A percentile compares a stretch with the other conserved stretches of the same genome.
These are phyloP conservation scores for Adelges cooleyi DNA, from an alignment of 1,140 invertebrate genomes.

Conservation along the genomic window DNA sequence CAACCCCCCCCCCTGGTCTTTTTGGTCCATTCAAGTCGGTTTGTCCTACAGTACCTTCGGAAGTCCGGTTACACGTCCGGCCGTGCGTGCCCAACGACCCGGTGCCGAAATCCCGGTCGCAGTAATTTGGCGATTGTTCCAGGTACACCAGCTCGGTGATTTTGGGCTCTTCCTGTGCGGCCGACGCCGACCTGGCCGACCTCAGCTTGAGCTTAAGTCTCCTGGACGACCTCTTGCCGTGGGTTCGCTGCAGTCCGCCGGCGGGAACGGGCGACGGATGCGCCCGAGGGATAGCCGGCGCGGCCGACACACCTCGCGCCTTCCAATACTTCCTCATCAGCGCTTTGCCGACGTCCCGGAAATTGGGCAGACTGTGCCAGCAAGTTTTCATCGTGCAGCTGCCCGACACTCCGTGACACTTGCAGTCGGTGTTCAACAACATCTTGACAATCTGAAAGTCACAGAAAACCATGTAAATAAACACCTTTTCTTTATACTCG, in stretches of 20 bases:
- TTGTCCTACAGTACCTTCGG: slow-evolving; percentile 46
- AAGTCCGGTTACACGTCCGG: slow-evolving; percentile 71
- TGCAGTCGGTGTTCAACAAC: slow-evolving; percentile 73
- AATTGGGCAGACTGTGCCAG: slow-evolving; percentile 79
- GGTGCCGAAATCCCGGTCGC: slow-evolving; percentile 56
- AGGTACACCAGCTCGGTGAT: slow-evolving; percentile 81
- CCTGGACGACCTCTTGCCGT: not conserved
- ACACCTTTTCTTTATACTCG: not conserved
- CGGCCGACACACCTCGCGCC: slow-evolving; percentile 43
- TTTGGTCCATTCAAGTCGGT: no score
- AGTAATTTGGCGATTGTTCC: slow-evolving; percentile 84
- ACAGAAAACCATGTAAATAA: no score
- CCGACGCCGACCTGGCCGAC: not conserved
- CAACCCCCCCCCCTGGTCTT: no score
- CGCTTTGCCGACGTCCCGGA: slow-evolving; percentile 68
- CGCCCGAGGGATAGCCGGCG: no score
- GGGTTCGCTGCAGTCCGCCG: not conserved
- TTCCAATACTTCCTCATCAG: slow-evolving; percentile 73
- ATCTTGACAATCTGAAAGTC: slow-evolving; percentile 67
- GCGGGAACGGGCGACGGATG: not conserved
- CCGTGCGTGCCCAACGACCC: slow-evolving; percentile 77
- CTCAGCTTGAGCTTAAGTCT: slow-evolving; percentile 5
- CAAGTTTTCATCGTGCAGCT: slow-evolving; percentile 90
- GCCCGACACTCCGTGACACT: slow-evolving; percentile 92
- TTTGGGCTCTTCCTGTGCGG: slow-evolving; percentile 44